Conservation (phyloP, 2,113 vertebrate species). For the Spea bombifrons region DNA sequence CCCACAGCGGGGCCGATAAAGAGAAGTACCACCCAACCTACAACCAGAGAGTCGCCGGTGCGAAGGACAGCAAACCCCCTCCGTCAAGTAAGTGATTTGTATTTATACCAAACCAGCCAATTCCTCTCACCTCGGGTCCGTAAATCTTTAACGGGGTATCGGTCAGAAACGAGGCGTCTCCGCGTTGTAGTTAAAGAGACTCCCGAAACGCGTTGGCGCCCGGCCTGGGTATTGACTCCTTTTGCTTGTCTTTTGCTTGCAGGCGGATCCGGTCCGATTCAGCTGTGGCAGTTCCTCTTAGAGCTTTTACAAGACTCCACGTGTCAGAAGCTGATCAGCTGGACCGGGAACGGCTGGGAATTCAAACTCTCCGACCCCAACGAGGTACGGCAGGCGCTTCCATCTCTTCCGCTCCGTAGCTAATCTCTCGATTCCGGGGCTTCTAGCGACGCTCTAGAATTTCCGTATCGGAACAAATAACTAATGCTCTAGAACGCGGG, state of each 20-base stretch:
- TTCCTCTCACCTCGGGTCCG: too few relatives aligned
- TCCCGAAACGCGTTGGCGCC: background rate
- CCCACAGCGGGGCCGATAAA: background rate
- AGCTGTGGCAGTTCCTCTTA: slow-evolving; percentile 77
- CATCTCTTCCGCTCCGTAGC: too few relatives aligned
- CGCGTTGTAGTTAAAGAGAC: too few relatives aligned
- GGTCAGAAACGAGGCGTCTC: too few relatives aligned
- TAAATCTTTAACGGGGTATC: too few relatives aligned
- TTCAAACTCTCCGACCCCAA: slow-evolving; percentile 79
- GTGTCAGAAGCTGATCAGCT: slow-evolving; percentile 70
- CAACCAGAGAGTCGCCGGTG: background rate
- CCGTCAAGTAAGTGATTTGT: slow-evolving; percentile 5
- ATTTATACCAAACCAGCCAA: too few relatives aligned
- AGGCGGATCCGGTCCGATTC: slow-evolving; percentile 73
- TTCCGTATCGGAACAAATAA: too few relatives aligned
- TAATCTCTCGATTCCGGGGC: too few relatives aligned
- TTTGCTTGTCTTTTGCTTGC: background rate
- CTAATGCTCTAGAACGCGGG: too few relatives aligned
- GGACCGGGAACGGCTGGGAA: slow-evolving; percentile 81
- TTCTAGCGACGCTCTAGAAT: too few relatives aligned
- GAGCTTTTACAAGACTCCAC: slow-evolving; percentile 73
- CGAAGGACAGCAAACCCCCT: slow-evolving; percentile 5
- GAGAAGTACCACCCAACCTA: background rate
- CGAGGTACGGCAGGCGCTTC: slow-evolving; percentile 60
- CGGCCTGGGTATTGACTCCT: background rate